phyloP scores from a whole-genome alignment of 37 sponge, comb jelly and placozoan species.

The Geodia barretti region DNA sequence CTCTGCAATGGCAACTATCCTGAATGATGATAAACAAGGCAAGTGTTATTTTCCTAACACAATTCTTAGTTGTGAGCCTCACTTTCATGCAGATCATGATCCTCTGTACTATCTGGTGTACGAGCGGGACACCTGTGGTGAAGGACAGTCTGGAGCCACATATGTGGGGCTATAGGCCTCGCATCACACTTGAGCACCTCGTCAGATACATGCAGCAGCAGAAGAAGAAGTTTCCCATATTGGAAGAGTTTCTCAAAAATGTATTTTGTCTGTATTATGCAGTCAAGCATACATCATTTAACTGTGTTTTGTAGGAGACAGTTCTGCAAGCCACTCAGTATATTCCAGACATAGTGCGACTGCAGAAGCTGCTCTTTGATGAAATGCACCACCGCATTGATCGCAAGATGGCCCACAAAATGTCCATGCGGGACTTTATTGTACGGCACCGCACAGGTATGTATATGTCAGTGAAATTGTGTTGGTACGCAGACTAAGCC shows the following conservation, averaged over 20 bases:
- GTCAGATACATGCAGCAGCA: constrained; percentile 23
- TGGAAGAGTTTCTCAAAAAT: constrained; percentile 59
- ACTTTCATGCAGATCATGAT: constrained; percentile 51
- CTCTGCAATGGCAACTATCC: constrained; percentile 35
- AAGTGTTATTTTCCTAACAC: too few species aligned
- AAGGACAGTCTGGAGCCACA: constrained; percentile 34
- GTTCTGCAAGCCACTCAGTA: constrained; percentile 68
- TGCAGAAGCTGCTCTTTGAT: constrained; percentile 61
- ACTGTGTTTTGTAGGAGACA: too few species aligned
- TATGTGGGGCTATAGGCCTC: constrained; percentile 63
- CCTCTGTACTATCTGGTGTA: constrained; percentile 60
- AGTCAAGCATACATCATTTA: too few species aligned
- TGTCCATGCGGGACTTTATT: constrained; percentile 56
- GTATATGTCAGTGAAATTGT: too few species aligned
- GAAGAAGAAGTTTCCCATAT: constrained; percentile 39
- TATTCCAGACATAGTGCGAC: constrained; percentile 67
- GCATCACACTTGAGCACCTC: constrained; percentile 68
- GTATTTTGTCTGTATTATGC: too few species aligned
- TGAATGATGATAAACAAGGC: constrained; percentile 69
- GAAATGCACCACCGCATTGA: constrained; percentile 40
- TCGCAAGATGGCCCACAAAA: constrained; percentile 27
- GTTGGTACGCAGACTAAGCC: too few species aligned
- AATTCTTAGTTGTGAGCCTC: too few species aligned
- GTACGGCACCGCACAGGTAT: too few species aligned
- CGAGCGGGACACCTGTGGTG: constrained; percentile 33